These are phyloP conservation scores for Tachystola acroxantha DNA, from an alignment of 2,888 invertebrate genomes.

Conservation along the genomic window DNA sequence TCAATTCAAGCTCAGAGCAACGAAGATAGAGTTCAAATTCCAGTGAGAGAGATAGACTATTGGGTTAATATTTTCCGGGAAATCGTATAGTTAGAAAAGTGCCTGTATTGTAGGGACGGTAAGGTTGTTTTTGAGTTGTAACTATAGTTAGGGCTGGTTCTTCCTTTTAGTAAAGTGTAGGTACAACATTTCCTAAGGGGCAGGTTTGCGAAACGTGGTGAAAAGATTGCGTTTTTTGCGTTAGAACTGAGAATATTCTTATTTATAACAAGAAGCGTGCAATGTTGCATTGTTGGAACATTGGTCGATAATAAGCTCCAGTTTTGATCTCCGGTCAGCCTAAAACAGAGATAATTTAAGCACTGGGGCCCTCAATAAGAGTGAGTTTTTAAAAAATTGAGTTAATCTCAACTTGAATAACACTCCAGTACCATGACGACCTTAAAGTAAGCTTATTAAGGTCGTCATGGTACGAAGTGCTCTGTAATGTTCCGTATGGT, in stretches of 20 bases:
- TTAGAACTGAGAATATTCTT: background rate
- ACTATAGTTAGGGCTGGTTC: background rate
- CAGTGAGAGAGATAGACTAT: too few relatives aligned
- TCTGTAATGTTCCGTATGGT: too few relatives aligned
- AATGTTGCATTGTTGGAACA: background rate
- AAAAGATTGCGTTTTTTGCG: background rate
- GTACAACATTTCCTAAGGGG: constrained; percentile 7
- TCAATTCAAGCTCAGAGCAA: background rate
- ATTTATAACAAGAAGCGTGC: background rate
- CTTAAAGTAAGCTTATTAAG: too few relatives aligned
- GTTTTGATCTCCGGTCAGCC: too few relatives aligned
- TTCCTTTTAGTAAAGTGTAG: background rate
- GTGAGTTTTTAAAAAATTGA: too few relatives aligned
- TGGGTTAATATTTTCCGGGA: background rate
- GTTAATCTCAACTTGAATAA: too few relatives aligned
- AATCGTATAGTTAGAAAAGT: too few relatives aligned
- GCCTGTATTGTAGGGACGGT: background rate
- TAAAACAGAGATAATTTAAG: too few relatives aligned
- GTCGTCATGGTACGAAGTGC: too few relatives aligned
- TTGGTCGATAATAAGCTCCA: too few relatives aligned
- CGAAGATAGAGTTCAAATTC: background rate
- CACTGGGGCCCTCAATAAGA: too few relatives aligned
- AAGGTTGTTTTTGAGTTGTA: background rate
- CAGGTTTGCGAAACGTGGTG: background rate
- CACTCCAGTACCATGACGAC: too few relatives aligned